Evolutionary conservation across 2,113 vertebrate species (phyloP).

Genomic region (Rhegmatorhina hoffmannsi): DNA sequence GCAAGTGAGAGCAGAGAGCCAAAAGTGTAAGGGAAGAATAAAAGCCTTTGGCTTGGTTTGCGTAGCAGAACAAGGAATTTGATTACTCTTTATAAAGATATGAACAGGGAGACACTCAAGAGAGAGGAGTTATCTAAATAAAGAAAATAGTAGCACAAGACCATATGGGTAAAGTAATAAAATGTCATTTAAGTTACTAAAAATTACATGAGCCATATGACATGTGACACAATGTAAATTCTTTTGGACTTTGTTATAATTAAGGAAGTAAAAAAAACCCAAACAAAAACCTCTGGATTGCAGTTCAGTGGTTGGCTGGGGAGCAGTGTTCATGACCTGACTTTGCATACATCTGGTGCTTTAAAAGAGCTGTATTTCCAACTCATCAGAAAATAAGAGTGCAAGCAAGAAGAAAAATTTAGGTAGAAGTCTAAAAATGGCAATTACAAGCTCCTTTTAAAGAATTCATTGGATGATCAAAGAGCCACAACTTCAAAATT

Average conservation of each 20-base stretch:
- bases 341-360: not conserved
- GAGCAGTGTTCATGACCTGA: not conserved
- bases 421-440: not conserved
- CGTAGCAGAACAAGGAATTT: slow-evolving; percentile 7
- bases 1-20: not conserved
- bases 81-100: slow-evolving; percentile 9
- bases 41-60: slow-evolving; percentile 35
- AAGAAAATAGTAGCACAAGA: slow-evolving; percentile 36
- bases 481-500: not conserved
- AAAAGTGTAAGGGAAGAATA: not conserved
- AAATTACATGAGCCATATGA: not conserved
- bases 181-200: slow-evolving; percentile 19
- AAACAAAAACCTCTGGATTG: not conserved
- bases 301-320: not conserved
- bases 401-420: not conserved
- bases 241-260: not conserved
- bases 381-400: not conserved
- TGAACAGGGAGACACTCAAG: not conserved
- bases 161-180: slow-evolving; percentile 8
- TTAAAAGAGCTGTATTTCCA: not conserved
- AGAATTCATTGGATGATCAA: not conserved
- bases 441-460: not conserved
- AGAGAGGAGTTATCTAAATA: slow-evolving; percentile 24
- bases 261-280: not conserved
- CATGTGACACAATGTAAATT: not conserved